Conservation (phyloP, 2,888 invertebrate species). For the Coenonympha glycerion region DNA sequence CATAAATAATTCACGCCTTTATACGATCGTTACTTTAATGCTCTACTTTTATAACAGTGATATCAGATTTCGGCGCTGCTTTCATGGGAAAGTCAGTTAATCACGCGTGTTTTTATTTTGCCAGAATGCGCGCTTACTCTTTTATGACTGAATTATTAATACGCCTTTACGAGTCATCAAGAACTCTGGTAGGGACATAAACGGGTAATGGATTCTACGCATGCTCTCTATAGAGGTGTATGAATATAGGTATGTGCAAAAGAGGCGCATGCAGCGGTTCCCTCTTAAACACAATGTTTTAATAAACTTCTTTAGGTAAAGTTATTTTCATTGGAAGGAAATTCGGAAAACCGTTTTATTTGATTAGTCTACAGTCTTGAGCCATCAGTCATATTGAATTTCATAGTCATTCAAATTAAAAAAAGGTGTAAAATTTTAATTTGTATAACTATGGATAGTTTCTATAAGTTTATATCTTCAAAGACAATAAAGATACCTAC, state of each 20-base stretch:
- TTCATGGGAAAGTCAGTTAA: conserved; percentile 11
- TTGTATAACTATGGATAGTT: no score
- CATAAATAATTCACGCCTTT: conserved; percentile 3
- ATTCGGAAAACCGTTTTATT: no score
- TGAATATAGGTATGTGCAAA: neutral
- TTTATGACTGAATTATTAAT: conserved; percentile 16
- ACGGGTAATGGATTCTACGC: conserved; percentile 7
- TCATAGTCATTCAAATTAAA: no score
- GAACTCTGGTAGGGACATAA: conserved; percentile 5
- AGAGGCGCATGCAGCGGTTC: no score
- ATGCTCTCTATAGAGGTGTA: neutral
- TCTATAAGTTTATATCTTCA: no score
- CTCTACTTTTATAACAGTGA: conserved; percentile 1
- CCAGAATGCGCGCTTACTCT: conserved; percentile 6
- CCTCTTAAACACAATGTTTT: no score
- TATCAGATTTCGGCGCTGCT: neutral
- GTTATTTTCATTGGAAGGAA: no score
- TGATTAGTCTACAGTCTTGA: no score
- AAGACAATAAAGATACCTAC: neutral
- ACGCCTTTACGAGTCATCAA: conserved; percentile 12
- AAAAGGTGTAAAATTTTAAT: no score
- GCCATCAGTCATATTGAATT: no score
- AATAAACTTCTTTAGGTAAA: no score
- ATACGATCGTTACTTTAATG: neutral
- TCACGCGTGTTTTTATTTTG: conserved; percentile 13